phyloP scores from a whole-genome alignment of 2,113 vertebrate genomes.

The Callopanchax toddi region DNA sequence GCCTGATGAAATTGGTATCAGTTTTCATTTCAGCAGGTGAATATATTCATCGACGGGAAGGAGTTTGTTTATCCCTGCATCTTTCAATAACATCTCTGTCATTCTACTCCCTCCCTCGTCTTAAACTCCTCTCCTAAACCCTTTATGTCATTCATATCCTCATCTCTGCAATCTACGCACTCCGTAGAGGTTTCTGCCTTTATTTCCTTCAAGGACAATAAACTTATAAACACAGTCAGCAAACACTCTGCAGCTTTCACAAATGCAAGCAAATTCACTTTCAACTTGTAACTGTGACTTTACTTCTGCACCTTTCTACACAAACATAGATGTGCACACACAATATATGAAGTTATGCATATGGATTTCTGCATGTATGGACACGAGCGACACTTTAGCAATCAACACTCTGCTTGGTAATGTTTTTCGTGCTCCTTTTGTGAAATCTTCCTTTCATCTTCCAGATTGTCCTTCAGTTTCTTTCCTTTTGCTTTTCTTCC shows the following conservation, averaged over 20 bases:
- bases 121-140: background rate
- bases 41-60: background rate
- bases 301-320: background rate
- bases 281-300: background rate
- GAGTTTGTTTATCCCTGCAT: background rate
- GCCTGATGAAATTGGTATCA: background rate
- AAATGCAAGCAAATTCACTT: background rate
- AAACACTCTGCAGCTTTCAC: background rate
- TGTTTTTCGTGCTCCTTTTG: slow-evolving; percentile 6
- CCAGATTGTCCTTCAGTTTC: background rate
- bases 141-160: background rate
- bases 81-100: background rate
- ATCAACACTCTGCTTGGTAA: slow-evolving; percentile 12
- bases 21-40: slow-evolving; percentile 9
- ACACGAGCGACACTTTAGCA: background rate
- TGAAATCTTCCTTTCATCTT: slow-evolving; percentile 18
- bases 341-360: background rate
- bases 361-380: background rate
- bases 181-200: background rate
- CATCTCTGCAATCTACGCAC: slow-evolving; percentile 1
- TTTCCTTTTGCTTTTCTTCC: slow-evolving; percentile 6
- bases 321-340: slow-evolving; percentile 1
- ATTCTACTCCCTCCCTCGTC: background rate
- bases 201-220: slow-evolving; percentile 14
- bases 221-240: background rate